Conservation (phyloP, 2,888 invertebrate genomes). For the Malthinus seriepunctatus region DNA sequence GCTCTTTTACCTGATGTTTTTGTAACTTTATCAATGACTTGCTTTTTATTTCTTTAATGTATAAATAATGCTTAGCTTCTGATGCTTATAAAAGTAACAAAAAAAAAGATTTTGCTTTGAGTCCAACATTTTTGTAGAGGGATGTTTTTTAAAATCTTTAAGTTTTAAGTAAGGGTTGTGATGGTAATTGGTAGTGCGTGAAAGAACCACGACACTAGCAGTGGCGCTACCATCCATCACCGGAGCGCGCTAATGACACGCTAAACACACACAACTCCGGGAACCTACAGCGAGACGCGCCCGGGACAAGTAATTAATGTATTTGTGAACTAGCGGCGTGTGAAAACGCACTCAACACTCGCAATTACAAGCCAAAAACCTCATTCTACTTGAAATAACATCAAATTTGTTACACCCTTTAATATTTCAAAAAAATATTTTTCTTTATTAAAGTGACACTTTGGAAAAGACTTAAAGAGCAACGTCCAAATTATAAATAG, state of each 20-base stretch:
- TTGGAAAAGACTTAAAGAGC: not conserved
- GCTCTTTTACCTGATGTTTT: slow-evolving; percentile 37
- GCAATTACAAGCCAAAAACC: slow-evolving; percentile 34
- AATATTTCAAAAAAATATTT: not conserved
- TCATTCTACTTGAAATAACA: slow-evolving; percentile 29
- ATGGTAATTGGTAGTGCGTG: slow-evolving; percentile 51
- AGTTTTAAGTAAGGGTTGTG: slow-evolving; percentile 27
- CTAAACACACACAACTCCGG: slow-evolving; percentile 52
- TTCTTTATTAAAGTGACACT: not conserved
- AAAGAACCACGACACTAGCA: slow-evolving; percentile 52
- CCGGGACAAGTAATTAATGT: slow-evolving; percentile 49
- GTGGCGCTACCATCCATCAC: slow-evolving; percentile 53
- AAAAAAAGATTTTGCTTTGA: not conserved
- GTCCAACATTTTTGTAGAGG: not conserved
- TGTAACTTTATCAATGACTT: slow-evolving; percentile 22
- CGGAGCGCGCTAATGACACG: slow-evolving; percentile 52
- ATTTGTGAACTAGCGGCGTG: slow-evolving; percentile 48
- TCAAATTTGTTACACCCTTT: slow-evolving; percentile 26
- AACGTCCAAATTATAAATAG: not conserved
- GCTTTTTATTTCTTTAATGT: slow-evolving; percentile 18
- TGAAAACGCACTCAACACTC: slow-evolving; percentile 47
- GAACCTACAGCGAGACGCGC: slow-evolving; percentile 41
- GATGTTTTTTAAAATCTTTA: slow-evolving; percentile 4
- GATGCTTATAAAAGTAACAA: not conserved
- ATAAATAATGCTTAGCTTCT: not conserved